Conservation (phyloP, 2,113 vertebrate genomes). For the Anhinga rufa region DNA sequence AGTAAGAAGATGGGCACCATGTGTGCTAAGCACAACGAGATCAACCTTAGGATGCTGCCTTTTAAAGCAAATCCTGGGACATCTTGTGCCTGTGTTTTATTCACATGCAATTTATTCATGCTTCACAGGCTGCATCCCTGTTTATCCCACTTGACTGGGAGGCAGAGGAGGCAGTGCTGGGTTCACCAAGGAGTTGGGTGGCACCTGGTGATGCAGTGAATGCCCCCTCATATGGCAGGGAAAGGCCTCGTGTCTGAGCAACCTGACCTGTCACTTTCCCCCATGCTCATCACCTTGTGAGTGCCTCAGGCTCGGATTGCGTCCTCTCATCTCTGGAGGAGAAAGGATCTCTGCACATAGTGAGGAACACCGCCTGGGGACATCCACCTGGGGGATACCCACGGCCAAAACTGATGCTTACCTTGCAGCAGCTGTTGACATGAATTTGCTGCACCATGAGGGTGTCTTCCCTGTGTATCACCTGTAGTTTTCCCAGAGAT, state of each 20-base stretch:
- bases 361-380: neutral
- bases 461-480: fast-evolving
- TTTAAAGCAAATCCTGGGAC: neutral
- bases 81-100: neutral
- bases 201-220: neutral
- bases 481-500: neutral
- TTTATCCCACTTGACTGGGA: neutral
- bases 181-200: neutral
- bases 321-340: neutral
- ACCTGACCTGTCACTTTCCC: neutral
- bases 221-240: neutral
- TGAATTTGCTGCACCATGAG: neutral
- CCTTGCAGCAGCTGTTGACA: neutral
- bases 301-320: neutral
- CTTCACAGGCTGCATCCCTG: neutral
- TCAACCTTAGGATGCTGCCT: neutral
- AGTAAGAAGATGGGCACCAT: neutral
- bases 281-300: neutral
- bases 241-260: neutral
- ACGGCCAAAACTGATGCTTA: fast-evolving
- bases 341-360: neutral
- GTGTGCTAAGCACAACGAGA: neutral
- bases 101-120: neutral
- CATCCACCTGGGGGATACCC: neutral
- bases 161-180: neutral